Conservation (phyloP, 2,797 vertebrate species). For the Distichodus sexfasciatus region DNA sequence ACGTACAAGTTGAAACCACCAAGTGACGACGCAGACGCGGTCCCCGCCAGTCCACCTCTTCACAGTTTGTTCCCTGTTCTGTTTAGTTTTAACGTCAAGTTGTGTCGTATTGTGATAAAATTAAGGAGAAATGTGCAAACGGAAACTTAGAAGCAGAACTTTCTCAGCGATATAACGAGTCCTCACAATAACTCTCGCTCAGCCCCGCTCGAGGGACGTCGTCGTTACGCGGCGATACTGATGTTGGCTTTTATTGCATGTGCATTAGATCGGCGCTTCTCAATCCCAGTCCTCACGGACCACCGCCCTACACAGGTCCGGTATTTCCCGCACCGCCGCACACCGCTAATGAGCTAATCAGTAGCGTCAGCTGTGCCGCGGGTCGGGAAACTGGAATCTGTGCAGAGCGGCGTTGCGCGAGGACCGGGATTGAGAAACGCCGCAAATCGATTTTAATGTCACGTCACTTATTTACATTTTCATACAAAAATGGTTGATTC, state of each 20-base stretch:
- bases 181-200: conserved; percentile 1
- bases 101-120: conserved; percentile 38
- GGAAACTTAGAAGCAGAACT: too few species aligned
- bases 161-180: too few species aligned
- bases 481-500: conserved; percentile 2
- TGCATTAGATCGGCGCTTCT: conserved; percentile 47
- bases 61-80: conserved; percentile 26
- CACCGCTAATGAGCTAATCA: too few species aligned
- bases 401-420: too few species aligned
- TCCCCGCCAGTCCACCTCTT: neutral
- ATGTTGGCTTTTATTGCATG: conserved; percentile 46
- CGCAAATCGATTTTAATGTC: too few species aligned
- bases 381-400: too few species aligned
- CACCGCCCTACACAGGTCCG: too few species aligned
- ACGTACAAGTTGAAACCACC: conserved; percentile 66
- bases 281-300: too few species aligned
- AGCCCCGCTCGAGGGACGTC: neutral
- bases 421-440: too few species aligned
- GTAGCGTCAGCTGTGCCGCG: too few species aligned
- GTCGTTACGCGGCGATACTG: neutral
- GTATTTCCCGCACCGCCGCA: too few species aligned
- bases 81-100: conserved; percentile 44
- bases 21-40: conserved; percentile 68
- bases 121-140: too few species aligned
- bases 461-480: conserved; percentile 9